A percentile compares a stretch with the other conserved stretches of the same genome.
These are phyloP conservation scores for Ophthalmolycus amberensis DNA, from an alignment of 2,113 vertebrate species.

Conservation along the genomic window DNA sequence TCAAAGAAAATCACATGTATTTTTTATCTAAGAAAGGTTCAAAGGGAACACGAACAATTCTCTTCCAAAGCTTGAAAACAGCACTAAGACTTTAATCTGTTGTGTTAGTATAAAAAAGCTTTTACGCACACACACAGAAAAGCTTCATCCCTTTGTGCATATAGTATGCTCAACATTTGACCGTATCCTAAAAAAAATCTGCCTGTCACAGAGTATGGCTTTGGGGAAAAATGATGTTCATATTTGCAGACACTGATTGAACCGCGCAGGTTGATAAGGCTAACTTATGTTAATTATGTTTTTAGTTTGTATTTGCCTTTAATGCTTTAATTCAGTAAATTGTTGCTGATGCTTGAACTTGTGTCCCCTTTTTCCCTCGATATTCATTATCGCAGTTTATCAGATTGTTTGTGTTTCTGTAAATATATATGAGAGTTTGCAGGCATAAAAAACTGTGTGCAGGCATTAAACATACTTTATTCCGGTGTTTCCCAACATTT, in stretches of 20 bases:
- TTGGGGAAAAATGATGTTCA: conserved; percentile 27
- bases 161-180: conserved; percentile 53
- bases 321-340: conserved; percentile 42
- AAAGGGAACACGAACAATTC: conserved; percentile 47
- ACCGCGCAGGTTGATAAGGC: conserved; percentile 33
- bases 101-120: conserved; percentile 47
- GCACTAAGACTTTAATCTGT: conserved; percentile 57
- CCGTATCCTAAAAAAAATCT: conserved; percentile 51
- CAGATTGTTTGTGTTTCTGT: conserved; percentile 41
- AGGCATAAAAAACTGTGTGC: not conserved
- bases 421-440: conserved; percentile 23
- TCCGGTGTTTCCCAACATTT: not conserved
- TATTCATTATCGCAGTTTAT: conserved; percentile 43
- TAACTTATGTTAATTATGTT: conserved; percentile 44
- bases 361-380: conserved; percentile 17
- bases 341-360: conserved; percentile 32
- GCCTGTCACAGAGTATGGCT: conserved; percentile 46
- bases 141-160: conserved; percentile 55
- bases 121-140: conserved; percentile 26
- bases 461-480: not conserved
- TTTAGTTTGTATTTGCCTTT: conserved; percentile 31
- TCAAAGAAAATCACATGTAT: conserved; percentile 19
- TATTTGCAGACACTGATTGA: conserved; percentile 57
- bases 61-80: conserved; percentile 28
- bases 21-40: conserved; percentile 43